Evolutionary conservation across 2,113 vertebrate species (phyloP).

Genomic region (Plotosus lineatus): DNA sequence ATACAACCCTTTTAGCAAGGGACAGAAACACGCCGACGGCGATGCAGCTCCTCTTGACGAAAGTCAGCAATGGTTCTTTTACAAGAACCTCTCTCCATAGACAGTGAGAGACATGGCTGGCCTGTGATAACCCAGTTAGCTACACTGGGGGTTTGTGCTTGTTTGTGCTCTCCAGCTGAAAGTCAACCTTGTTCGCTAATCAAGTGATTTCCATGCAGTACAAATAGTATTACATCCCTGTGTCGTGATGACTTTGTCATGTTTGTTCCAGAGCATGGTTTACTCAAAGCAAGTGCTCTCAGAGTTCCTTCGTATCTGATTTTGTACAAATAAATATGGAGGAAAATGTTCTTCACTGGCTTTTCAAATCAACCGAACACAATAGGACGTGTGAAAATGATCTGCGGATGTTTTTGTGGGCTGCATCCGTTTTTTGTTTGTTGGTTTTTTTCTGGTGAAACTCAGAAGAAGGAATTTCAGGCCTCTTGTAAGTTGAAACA

Average conservation of each 20-base stretch:
- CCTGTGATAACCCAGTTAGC: no score
- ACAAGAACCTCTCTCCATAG: no score
- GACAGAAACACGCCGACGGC: no score
- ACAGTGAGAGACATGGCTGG: no score
- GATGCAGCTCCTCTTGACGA: no score
- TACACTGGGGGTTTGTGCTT: no score
- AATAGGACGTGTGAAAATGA: conserved; percentile 43
- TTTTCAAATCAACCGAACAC: conserved; percentile 55
- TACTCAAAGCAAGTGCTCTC: background rate
- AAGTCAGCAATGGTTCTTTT: no score
- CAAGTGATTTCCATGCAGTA: background rate
- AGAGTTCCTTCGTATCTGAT: background rate
- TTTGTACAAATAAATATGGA: conserved; percentile 2
- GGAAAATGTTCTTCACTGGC: conserved; percentile 11
- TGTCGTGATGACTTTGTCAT: background rate
- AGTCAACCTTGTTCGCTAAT: background rate
- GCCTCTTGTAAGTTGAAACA: conserved; percentile 46
- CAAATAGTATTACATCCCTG: background rate
- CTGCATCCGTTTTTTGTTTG: conserved; percentile 7
- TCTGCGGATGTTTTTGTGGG: conserved; percentile 1
- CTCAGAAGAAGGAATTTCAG: conserved; percentile 14
- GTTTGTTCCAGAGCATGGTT: background rate
- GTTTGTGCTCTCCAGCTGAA: background rate
- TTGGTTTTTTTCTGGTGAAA: conserved; percentile 49
- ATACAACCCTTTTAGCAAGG: no score